phyloP scores from a whole-genome alignment of 2,113 vertebrate species.

The Jaculus jaculus region DNA sequence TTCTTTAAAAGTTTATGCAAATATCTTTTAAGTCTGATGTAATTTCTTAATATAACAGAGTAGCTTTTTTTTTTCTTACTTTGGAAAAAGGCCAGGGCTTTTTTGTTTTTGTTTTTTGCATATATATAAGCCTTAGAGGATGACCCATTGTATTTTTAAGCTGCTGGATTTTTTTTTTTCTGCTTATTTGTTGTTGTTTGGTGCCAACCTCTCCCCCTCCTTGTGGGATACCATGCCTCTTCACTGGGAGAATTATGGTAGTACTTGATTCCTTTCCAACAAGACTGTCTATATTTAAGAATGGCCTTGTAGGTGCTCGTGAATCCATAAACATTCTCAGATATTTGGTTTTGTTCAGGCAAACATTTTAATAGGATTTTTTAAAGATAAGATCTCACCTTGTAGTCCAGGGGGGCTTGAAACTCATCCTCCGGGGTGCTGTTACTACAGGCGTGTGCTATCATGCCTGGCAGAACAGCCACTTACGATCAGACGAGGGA shows the following conservation, averaged over 20 bases:
- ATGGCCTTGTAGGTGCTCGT: background rate
- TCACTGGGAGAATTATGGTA: background rate
- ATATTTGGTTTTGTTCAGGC: background rate
- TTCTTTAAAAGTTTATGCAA: constrained; percentile 48
- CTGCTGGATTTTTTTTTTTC: background rate
- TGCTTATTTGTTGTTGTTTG: background rate
- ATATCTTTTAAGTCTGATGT: background rate
- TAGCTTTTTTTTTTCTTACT: background rate
- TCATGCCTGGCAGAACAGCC: background rate
- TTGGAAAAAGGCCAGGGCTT: constrained; percentile 10
- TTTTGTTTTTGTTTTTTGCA: constrained; percentile 60
- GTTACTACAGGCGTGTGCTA: too few relatives aligned
- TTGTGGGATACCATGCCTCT: background rate
- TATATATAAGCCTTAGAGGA: constrained; percentile 10
- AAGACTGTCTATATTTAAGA: background rate
- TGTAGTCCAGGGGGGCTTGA: too few relatives aligned
- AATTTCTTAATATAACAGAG: constrained; percentile 6
- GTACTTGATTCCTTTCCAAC: background rate
- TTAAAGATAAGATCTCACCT: too few relatives aligned
- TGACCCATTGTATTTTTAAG: background rate
- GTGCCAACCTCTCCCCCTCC: background rate
- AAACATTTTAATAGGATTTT: background rate
- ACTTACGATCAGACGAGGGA: background rate
- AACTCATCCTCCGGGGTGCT: too few relatives aligned
- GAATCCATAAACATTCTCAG: background rate